Evolutionary conservation across 2,888 invertebrate species (phyloP).

Genomic region (Tyria jacobaeae): DNA sequence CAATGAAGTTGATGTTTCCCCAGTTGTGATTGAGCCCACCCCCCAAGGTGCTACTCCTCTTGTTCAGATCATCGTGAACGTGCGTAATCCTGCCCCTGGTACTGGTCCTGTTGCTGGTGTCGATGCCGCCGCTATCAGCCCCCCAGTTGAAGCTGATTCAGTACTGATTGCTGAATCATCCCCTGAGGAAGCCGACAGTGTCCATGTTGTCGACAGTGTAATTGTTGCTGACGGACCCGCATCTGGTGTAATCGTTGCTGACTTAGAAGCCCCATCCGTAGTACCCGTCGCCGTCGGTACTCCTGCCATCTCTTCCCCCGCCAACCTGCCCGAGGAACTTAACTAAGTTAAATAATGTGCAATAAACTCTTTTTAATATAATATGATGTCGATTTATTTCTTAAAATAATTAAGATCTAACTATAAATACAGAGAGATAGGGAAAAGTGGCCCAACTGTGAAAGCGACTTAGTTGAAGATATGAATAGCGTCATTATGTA

Average conservation of each 20-base stretch:
- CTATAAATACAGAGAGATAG: too few relatives aligned
- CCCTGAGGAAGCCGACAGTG: background rate
- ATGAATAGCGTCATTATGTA: too few relatives aligned
- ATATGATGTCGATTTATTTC: too few relatives aligned
- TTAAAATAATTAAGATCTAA: too few relatives aligned
- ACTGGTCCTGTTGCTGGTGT: too few relatives aligned
- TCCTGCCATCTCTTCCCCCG: background rate
- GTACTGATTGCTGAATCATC: slow-evolving; percentile 1
- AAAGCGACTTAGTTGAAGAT: too few relatives aligned
- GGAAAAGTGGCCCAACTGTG: too few relatives aligned
- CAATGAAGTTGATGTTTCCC: background rate
- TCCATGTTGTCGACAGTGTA: background rate
- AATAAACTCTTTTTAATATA: too few relatives aligned
- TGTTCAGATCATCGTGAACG: slow-evolving; percentile 53
- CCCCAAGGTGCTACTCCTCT: slow-evolving; percentile 37
- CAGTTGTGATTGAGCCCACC: slow-evolving; percentile 19
- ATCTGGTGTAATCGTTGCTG: background rate
- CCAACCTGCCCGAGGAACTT: background rate
- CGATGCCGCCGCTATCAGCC: background rate
- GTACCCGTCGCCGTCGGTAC: background rate
- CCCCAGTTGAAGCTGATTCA: background rate
- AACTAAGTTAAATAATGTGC: background rate
- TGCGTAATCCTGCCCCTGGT: slow-evolving; percentile 28
- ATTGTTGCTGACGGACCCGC: too few relatives aligned
- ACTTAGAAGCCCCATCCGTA: background rate